Evolutionary conservation across 2,888 invertebrate genomes (phyloP).

Genomic region (Scelioninae gen. 2): DNA sequence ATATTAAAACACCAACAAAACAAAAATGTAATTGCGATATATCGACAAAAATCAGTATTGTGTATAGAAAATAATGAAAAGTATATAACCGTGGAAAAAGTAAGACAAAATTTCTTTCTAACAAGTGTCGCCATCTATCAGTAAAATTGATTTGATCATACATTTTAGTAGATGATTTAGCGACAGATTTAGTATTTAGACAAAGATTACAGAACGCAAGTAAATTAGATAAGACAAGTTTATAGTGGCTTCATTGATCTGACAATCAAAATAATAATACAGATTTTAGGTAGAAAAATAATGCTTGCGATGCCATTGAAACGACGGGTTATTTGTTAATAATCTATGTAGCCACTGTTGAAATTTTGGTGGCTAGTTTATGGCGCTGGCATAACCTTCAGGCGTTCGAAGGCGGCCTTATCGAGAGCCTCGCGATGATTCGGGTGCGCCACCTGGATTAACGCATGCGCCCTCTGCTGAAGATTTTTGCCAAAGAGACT

Average conservation of each 20-base stretch:
- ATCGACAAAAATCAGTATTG: too few relatives aligned
- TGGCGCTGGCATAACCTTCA: conserved; percentile 74
- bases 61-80: too few relatives aligned
- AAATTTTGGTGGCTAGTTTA: conserved; percentile 55
- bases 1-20: neutral
- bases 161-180: too few relatives aligned
- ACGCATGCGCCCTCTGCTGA: conserved; percentile 80
- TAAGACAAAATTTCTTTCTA: too few relatives aligned
- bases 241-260: neutral
- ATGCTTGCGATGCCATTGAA: conserved; percentile 41
- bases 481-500: conserved; percentile 81
- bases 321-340: conserved; percentile 29
- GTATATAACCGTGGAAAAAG: too few relatives aligned
- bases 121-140: neutral
- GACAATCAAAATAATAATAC: conserved; percentile 26
- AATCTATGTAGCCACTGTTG: conserved; percentile 10
- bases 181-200: too few relatives aligned
- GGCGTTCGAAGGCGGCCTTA: conserved; percentile 79
- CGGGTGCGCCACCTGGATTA: conserved; percentile 82
- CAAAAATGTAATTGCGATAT: too few relatives aligned
- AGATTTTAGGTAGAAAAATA: conserved; percentile 47
- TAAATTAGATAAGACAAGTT: conserved; percentile 11
- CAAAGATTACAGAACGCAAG: neutral
- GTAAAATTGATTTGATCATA: neutral
- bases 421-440: conserved; percentile 79